Evolutionary conservation across 2,888 invertebrate species (phyloP), one percentile per base, ranked within the genome.

Genomic region (Polydesmus complanatus): DNA sequence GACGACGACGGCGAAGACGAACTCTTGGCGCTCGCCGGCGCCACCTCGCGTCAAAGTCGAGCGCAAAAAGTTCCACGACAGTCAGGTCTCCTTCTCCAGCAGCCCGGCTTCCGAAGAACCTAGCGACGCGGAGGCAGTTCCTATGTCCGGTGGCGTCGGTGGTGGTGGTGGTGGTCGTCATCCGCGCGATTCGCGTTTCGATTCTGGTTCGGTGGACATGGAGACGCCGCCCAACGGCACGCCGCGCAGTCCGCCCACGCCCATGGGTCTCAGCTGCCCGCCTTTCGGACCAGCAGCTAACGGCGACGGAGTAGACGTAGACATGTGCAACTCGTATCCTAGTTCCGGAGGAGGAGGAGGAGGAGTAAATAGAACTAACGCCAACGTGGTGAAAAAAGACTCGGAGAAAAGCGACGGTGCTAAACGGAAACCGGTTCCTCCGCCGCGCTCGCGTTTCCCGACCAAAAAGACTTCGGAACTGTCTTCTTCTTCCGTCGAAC

Each of bases 201-300:
- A 72, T 64, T 73, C 72, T 1, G 72, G 70, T 23, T 71, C 74
- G 54, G 78, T 77, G 63, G 73, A 70, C 65, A 68, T 70, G 66
- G 73, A 70, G 62, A 72, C 75, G 22, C 73, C 73, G 3, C 69
- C 70, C 61, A 71, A 70, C 64, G 65, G 72, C 26, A 71, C 72
- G 54, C 73, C 74, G 3, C 68, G 72, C 62, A 73, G 72, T 64
- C 72, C 74, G 62, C 67, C 66, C 60, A 66, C 67, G 27, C 68
- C 69, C 18, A 49, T 49, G 19, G 54, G 22, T 3, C n/a, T 54
- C 19, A 54, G 11, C 3, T 47, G 5, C 21, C 47, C 56, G n/a
- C 51, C n/a, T 19, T 18, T 18, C n/a, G 51, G 51, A 51, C 51
- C 51, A 21, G n/a, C n/a, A 5, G 53, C 27, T 3, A 23, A 19